Conservation (phyloP, 2,888 invertebrate genomes). For the Epistrophe eligans region DNA sequence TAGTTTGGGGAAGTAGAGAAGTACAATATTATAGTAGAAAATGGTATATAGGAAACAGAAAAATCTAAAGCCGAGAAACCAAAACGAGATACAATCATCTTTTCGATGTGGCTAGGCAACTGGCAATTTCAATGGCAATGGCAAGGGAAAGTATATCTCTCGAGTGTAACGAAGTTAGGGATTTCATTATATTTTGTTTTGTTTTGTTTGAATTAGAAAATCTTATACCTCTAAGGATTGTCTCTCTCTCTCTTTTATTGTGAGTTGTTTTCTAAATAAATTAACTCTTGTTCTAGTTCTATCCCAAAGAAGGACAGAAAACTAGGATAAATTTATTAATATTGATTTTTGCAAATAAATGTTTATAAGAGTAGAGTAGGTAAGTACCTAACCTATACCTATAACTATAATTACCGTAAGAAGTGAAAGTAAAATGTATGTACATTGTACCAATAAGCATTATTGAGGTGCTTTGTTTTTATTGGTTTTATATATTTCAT, state of each 20-base stretch:
- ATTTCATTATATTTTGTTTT: constrained; percentile 31
- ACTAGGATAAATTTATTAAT: constrained; percentile 2
- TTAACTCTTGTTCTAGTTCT: constrained; percentile 14
- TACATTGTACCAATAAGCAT: background rate
- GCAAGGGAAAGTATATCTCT: background rate
- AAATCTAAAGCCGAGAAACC: constrained; percentile 3
- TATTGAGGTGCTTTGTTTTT: constrained; percentile 3
- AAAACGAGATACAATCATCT: constrained; percentile 31
- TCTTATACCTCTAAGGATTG: constrained; percentile 3
- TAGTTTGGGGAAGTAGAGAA: constrained; percentile 4
- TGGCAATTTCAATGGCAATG: too few relatives aligned
- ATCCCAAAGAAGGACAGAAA: background rate
- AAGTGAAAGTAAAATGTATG: background rate
- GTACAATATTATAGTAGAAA: background rate
- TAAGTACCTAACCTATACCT: too few relatives aligned
- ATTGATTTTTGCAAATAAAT: constrained; percentile 11
- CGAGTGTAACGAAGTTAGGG: constrained; percentile 28
- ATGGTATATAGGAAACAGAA: background rate
- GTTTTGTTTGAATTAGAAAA: constrained; percentile 7
- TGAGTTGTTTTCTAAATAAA: constrained; percentile 46
- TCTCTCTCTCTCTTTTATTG: constrained; percentile 31
- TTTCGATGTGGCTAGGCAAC: background rate
- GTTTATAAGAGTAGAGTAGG: too few relatives aligned
- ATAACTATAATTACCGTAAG: background rate
- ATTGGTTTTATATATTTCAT: background rate